phyloP scores from a whole-genome alignment of 2,797 vertebrate genomes.

The Distichodus sexfasciatus region DNA sequence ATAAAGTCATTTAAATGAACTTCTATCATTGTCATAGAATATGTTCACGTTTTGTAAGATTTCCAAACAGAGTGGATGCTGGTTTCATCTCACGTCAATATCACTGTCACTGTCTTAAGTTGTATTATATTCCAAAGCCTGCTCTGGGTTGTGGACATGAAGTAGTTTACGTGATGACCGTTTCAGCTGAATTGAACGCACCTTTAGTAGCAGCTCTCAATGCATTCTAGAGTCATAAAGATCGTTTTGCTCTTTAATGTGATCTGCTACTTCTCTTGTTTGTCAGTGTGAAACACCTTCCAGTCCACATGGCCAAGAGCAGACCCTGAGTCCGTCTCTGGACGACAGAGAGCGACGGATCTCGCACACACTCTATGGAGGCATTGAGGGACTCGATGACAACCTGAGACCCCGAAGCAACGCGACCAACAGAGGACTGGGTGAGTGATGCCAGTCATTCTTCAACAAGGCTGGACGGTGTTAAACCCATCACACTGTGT shows the following conservation, averaged over 20 bases:
- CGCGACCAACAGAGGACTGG: conserved; percentile 73
- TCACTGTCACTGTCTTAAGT: too few relatives aligned
- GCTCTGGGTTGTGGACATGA: too few relatives aligned
- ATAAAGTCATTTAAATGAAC: too few relatives aligned
- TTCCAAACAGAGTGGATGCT: too few relatives aligned
- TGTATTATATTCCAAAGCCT: too few relatives aligned
- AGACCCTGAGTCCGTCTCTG: conserved; percentile 77
- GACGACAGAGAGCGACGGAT: conserved; percentile 91
- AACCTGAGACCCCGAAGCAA: conserved; percentile 75
- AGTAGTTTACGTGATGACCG: too few relatives aligned
- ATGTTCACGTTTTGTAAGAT: too few relatives aligned
- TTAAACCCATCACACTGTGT: too few relatives aligned
- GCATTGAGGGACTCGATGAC: conserved; percentile 87
- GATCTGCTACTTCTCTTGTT: conserved; percentile 2
- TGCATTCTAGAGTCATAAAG: background rate
- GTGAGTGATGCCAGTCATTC: conserved; percentile 63
- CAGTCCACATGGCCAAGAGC: conserved; percentile 79
- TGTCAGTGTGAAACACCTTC: conserved; percentile 78
- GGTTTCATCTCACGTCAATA: too few relatives aligned
- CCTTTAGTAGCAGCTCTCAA: too few relatives aligned
- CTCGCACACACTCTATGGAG: conserved; percentile 88
- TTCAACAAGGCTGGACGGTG: background rate
- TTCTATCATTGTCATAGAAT: too few relatives aligned
- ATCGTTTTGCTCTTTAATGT: background rate
- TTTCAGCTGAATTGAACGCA: too few relatives aligned